Conservation (phyloP, 2,888 invertebrate genomes). For the Sipha maydis region DNA sequence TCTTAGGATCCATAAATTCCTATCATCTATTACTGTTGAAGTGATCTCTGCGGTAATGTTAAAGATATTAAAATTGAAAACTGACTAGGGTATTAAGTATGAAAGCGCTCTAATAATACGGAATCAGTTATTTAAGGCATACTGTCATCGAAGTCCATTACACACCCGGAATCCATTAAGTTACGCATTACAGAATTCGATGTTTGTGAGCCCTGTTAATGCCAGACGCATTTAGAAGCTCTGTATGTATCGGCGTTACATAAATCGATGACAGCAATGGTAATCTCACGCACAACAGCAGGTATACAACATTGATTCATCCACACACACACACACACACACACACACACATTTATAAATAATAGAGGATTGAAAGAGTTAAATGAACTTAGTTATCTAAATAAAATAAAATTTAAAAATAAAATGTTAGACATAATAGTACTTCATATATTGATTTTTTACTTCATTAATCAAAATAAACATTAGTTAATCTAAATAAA, state of each 20-base stretch:
- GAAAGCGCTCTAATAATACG: constrained; percentile 50
- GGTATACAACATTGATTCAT: constrained; percentile 19
- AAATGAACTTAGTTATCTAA: background rate
- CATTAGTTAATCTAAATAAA: too few relatives aligned
- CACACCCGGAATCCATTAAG: constrained; percentile 59
- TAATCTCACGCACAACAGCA: constrained; percentile 42
- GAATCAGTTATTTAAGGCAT: constrained; percentile 52
- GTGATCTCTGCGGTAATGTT: constrained; percentile 33
- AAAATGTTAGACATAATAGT: background rate
- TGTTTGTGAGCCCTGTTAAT: constrained; percentile 56
- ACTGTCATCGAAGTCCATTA: constrained; percentile 61
- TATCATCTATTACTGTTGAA: constrained; percentile 25
- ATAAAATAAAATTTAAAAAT: background rate
- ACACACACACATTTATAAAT: background rate
- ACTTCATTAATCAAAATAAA: too few relatives aligned
- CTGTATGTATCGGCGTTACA: constrained; percentile 41
- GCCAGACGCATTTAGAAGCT: constrained; percentile 46
- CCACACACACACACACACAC: background rate
- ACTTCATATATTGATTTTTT: background rate
- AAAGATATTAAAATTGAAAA: constrained; percentile 52
- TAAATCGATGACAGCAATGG: constrained; percentile 44
- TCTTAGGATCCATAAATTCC: background rate
- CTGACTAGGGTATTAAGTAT: constrained; percentile 44
- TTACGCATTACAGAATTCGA: constrained; percentile 44
- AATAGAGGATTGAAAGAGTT: background rate